These are phyloP conservation scores for Drosophila multiciliata DNA, from an alignment of 2,888 invertebrate species.

Conservation along the genomic window DNA sequence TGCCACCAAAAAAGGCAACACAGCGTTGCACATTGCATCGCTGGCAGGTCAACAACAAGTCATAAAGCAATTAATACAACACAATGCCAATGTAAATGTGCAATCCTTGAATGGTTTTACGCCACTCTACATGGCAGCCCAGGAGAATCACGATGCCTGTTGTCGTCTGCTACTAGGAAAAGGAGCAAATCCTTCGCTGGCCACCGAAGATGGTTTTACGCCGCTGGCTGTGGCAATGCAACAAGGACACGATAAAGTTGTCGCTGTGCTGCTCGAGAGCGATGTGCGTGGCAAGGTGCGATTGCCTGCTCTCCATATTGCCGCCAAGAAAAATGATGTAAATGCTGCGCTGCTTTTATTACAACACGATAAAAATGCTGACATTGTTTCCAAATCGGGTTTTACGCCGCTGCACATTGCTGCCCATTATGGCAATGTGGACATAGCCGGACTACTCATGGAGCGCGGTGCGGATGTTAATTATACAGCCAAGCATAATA, in stretches of 20 bases:
- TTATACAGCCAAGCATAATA: constrained; percentile 98
- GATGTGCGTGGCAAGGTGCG: constrained; percentile 98
- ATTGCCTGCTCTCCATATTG: constrained; percentile 98
- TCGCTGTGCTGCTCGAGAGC: constrained; percentile 97
- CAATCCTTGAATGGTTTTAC: constrained; percentile 99
- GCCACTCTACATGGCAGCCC: constrained; percentile 99
- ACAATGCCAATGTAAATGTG: constrained; percentile 97
- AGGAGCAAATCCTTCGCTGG: constrained; percentile 97
- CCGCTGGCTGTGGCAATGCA: constrained; percentile 99
- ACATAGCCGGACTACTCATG: constrained; percentile 94
- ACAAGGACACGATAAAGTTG: constrained; percentile 98
- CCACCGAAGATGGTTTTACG: constrained; percentile 99
- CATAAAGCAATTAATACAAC: constrained; percentile 94
- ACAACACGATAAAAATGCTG: constrained; percentile 98
- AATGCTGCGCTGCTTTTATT: constrained; percentile 96
- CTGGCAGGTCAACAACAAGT: constrained; percentile 98
- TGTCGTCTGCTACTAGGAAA: constrained; percentile 96
- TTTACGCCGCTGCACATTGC: constrained; percentile 99
- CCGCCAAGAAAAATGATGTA: constrained; percentile 99
- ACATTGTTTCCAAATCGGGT: constrained; percentile 98
- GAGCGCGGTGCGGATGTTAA: constrained; percentile 97
- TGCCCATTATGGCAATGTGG: constrained; percentile 98
- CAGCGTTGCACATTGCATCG: constrained; percentile 98
- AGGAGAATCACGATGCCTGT: constrained; percentile 97
- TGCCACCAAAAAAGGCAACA: constrained; percentile 98